Evolutionary conservation across 2,888 invertebrate genomes (phyloP).

Genomic region (Temnothorax ravouxi): DNA sequence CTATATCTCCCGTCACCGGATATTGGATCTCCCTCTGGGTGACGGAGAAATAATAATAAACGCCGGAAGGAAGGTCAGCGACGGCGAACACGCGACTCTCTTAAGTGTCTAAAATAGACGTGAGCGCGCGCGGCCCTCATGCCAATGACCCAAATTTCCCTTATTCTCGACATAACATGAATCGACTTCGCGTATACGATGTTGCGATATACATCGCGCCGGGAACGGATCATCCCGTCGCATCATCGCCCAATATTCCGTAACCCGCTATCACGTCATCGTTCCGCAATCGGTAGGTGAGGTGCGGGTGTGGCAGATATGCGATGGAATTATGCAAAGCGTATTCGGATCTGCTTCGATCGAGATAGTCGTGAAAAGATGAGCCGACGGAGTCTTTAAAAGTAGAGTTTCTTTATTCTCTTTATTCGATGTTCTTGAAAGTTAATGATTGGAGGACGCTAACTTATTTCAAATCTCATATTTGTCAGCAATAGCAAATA

Average conservation of each 20-base stretch:
- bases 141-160: constrained; percentile 79
- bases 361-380: neutral
- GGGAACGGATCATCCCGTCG: constrained; percentile 8
- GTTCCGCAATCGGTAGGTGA: neutral
- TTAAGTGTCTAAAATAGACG: constrained; percentile 68
- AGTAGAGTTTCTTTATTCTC: neutral
- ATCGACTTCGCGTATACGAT: constrained; percentile 3
- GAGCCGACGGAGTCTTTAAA: neutral
- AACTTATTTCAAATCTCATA: neutral
- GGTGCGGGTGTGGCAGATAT: constrained; percentile 22
- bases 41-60: constrained; percentile 70
- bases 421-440: neutral
- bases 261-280: constrained; percentile 16
- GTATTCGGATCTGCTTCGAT: neutral
- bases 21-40: constrained; percentile 12
- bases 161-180: constrained; percentile 66
- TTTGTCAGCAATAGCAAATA: neutral
- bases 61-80: constrained; percentile 76
- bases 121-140: constrained; percentile 58
- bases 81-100: constrained; percentile 54
- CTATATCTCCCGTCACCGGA: constrained; percentile 36
- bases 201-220: constrained; percentile 18
- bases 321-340: constrained; percentile 25
- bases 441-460: neutral
- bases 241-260: constrained; percentile 44